Evolutionary conservation across 2,888 invertebrate genomes (phyloP), one percentile per base, ranked within the genome.

Genomic region (Rhabditoides inermis): DNA sequence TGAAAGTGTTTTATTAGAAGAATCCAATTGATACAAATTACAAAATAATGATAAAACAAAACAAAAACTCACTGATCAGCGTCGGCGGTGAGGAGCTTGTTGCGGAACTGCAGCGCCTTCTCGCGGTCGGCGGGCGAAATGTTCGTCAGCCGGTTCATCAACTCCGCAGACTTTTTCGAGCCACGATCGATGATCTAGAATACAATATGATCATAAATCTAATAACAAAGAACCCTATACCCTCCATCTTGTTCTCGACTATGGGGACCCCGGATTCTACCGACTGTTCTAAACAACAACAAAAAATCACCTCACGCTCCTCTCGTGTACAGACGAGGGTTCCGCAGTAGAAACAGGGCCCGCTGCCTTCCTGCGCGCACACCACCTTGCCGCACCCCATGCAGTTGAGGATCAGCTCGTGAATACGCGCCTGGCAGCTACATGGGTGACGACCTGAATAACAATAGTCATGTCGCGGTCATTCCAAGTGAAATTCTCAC

Each of bases 261-360:
- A 41, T 49, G 22, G 23, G 10, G 23, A 12, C 12, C 12, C 18
- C 25, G 7, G 22, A 12, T n/a, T 15, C 15, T 25, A 23, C 25
- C 15, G 45, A 27, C 18, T n/a, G 12, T 32, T 44, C 46, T 30
- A n/a, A 36, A 20, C 30, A 23, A 18, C 3, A 45, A 10, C 3
- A 18, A 30, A 52, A 25, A 18, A 44, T n/a, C 15, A 69, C 61
- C 53, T 68, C 65, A 46, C 63, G 56, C 47, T 74, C 70, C 37
- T 72, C 72, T 18, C 57, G 45, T 5, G 71, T 67, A 57, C 76
- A 73, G 77, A 95, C 94, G 77, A 89, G 80, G 69, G 84, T 84
- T 0, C 86, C 87, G 80, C 98, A 98, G 76, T 86, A 90, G 41
- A 92, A 83, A 76, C 98, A 98, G 0, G 92, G 90, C 0, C 98